Evolutionary conservation across 2,113 vertebrate genomes (phyloP), one percentile per base, ranked within the genome.

Genomic region (Atherinomorus stipes): DNA sequence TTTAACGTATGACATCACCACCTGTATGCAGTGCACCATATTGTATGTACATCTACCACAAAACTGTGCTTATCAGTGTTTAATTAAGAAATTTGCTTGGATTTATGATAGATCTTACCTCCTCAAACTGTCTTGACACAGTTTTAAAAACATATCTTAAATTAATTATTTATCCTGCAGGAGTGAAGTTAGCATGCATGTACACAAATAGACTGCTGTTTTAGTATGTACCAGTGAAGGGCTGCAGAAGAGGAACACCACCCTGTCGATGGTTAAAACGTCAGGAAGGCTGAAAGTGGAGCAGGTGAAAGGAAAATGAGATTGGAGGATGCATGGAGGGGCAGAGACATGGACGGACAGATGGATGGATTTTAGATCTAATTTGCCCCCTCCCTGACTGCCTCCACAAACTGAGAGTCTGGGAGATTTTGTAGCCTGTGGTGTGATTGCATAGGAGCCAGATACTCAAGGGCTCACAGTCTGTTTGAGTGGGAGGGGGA

Each of bases 301-400:
- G 78, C 85, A 85, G 76, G 85, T 87, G 80, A 87, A 83, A 71
- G 44, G 62, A 59, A 76, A 77, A 87, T 68, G 65, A 82, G 52
- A 51, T 18, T 25, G 53, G 62, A 69, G 62, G 74, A 83, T 59
- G 79, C 67, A 72, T 45, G 44, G 1, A 74, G 58, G 45, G 57
- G 45, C 62, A 70, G 62, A 69, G 52, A 45, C 26, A 62, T 19
- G 40, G 51, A 65, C 38, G 65, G 61, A 80, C 81, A 86, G 86
- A 87, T 75, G 71, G 72, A 76, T 77, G 66, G 66, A 53, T 79
- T 77, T 71, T 12, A 67, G 51, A 68, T 87, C 40, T 81, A 81
- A 81, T 89, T 82, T 77, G 2, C 81, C 64, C 68, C 65, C 79
- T 82, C 56, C 70, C 23, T 45, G 68, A 71, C 59, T 69, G 76